Base-by-base conservation (phyloP, 2,113 vertebrate genomes). In the Callaeas wilsoni region DNA sequence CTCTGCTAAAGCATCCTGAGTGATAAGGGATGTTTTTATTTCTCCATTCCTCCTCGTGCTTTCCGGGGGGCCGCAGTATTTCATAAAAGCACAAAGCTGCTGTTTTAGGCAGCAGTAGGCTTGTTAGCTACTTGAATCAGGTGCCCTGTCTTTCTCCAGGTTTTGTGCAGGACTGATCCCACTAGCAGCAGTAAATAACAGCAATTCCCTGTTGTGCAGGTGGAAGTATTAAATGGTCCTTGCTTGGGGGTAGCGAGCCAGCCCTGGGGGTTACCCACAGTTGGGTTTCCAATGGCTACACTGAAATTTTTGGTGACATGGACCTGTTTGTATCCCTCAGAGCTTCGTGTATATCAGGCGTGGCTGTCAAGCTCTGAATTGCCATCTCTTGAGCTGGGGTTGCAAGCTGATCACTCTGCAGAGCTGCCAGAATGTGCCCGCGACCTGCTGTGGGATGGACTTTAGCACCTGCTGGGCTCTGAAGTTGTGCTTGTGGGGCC, bases 1-100 rank as follows among this genome's bases (percentile, higher is more conserved):
- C 87, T 85, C 74, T 91, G 42, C 30, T 63, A 42, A 75, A 73
- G 53, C 62, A 62, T 87, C 71, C 80, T 69, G 20, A 55, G 63
- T 69, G 62, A 73, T 87, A 90, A 91, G 73, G 50, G 27, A 37
- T 93, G 78, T 56, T 91, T 85, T 95, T 68, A 68, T 93, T 87
- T 87, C 20, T 89, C 53, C 27, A 6, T 87, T 91, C 63, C 55
- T 79, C 46, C 53, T 84, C 0, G 2, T 55, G 69, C 56, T 90
- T 68, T 91, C 55, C 6, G 5, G 67, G 70, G 62, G 73, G 37
- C 41, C 0, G 0, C 33, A 78, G n/a, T 47, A 85, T 94, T 91
- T 79, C 19, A 68, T 22, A 59, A 59, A 46, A 62, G n/a, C 39
- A 84, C 49, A 57, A 37, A 87, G 65, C 47, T 0, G 0, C 46